Evolutionary conservation across 2,113 vertebrate species (phyloP).

Genomic region (Pseudonaja textilis): DNA sequence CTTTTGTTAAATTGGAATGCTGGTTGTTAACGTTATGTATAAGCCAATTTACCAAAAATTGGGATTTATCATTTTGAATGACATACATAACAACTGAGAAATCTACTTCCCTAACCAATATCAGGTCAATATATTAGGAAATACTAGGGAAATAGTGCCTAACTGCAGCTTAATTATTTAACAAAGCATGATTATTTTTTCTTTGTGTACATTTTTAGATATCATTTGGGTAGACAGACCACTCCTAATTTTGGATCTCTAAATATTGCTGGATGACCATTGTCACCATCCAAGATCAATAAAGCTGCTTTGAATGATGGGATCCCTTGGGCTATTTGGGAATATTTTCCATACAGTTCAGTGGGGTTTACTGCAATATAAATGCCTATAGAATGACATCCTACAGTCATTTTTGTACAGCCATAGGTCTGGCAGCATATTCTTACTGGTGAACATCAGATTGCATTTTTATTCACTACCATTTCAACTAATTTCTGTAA

Average conservation of each 20-base stretch:
- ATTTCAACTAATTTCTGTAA: conserved; percentile 29
- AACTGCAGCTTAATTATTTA: background rate
- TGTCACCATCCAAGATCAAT: background rate
- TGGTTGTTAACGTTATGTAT: conserved; percentile 50
- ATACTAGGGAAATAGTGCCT: background rate
- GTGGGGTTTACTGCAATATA: background rate
- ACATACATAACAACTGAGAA: conserved; percentile 22
- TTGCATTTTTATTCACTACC: background rate
- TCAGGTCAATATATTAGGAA: background rate
- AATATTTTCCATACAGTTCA: background rate
- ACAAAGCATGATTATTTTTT: background rate
- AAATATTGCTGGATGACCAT: background rate
- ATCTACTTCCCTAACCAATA: background rate
- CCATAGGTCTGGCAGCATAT: background rate
- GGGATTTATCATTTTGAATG: conserved; percentile 42
- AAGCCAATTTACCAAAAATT: conserved; percentile 57
- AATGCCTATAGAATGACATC: background rate
- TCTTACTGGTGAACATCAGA: background rate
- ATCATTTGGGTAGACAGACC: background rate
- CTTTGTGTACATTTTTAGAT: background rate
- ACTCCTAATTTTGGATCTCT: background rate
- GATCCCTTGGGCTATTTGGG: background rate
- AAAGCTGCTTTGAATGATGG: background rate
- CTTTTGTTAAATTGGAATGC: conserved; percentile 51
- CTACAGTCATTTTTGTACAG: background rate